Evolutionary conservation across 2,113 vertebrate species (phyloP).

Genomic region (Melierax canorus): DNA sequence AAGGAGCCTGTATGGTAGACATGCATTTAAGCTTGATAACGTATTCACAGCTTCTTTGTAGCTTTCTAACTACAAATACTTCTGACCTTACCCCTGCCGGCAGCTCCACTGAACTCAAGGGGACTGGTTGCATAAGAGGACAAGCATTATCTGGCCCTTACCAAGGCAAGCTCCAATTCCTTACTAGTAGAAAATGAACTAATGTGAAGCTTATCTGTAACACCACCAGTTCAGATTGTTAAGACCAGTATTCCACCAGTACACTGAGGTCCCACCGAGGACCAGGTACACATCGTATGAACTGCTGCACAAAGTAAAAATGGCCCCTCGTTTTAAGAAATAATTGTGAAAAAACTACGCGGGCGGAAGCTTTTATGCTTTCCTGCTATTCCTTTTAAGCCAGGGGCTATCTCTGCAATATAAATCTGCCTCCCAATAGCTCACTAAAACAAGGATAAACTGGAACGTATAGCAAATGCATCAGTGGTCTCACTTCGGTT

Average conservation of each 20-base stretch:
- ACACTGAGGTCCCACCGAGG: neutral
- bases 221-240: neutral
- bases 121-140: rapidly evolving
- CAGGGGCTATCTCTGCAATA: rapidly evolving
- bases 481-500: too few relatives aligned
- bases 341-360: rapidly evolving
- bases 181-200: neutral
- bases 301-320: neutral
- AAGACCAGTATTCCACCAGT: neutral
- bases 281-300: rapidly evolving
- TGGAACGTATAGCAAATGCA: rapidly evolving
- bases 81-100: neutral
- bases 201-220: neutral
- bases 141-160: neutral
- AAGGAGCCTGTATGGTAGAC: rapidly evolving
- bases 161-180: neutral
- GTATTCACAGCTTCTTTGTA: neutral
- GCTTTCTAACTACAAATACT: neutral
- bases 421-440: neutral
- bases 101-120: neutral
- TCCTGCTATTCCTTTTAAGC: too few relatives aligned
- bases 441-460: neutral
- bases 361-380: neutral
- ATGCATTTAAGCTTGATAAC: neutral
- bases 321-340: rapidly evolving